Conservation (phyloP, 2,113 vertebrate species). For the Salvelinus namaycush region DNA sequence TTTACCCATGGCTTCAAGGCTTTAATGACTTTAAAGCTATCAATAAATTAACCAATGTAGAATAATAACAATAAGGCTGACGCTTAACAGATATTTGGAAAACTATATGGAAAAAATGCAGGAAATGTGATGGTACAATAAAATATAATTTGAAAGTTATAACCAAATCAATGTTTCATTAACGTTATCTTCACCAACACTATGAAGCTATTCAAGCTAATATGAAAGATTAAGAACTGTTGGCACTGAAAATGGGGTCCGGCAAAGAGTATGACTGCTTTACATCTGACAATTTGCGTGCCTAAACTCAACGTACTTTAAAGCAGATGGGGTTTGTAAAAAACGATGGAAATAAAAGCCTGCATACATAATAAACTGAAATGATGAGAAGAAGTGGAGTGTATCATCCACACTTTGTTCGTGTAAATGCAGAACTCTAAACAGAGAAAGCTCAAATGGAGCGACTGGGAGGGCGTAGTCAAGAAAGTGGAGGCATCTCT, state of each 20-base stretch:
- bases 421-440: slow-evolving; percentile 6
- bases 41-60: neutral
- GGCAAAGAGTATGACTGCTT: neutral
- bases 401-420: slow-evolving; percentile 15
- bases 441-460: no score
- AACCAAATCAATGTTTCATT: neutral
- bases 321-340: slow-evolving; percentile 2
- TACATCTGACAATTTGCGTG: neutral
- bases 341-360: slow-evolving; percentile 27
- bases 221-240: neutral
- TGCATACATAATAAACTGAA: slow-evolving; percentile 48
- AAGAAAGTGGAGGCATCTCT: slow-evolving; percentile 25
- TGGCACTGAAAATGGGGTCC: neutral
- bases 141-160: neutral
- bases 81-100: neutral
- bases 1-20: neutral
- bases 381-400: slow-evolving; percentile 55
- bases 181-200: neutral
- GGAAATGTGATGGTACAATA: neutral
- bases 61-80: neutral
- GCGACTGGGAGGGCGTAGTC: slow-evolving; percentile 13
- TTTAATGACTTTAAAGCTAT: neutral
- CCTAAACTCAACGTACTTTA: neutral
- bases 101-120: neutral
- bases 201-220: neutral